Conservation (phyloP, 2,888 invertebrate species). For the Cryptosula pallasiana region DNA sequence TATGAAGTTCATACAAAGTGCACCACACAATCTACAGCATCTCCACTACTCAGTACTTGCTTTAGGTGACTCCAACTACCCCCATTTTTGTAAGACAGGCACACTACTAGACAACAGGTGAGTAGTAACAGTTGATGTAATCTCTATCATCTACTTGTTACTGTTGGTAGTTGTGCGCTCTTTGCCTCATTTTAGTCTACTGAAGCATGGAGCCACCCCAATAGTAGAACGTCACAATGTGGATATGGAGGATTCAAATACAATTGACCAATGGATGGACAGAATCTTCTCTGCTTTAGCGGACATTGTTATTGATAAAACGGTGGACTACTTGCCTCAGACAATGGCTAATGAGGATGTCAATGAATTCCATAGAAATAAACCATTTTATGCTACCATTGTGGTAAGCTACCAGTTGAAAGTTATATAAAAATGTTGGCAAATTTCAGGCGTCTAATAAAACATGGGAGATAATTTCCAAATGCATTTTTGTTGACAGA, state of each 20-base stretch:
- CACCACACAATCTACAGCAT: slow-evolving; percentile 27
- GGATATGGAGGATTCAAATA: slow-evolving; percentile 37
- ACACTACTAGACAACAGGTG: slow-evolving; percentile 33
- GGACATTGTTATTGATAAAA: slow-evolving; percentile 18
- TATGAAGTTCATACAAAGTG: slow-evolving; percentile 29
- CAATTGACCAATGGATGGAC: slow-evolving; percentile 34
- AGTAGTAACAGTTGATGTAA: neutral
- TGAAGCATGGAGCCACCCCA: slow-evolving; percentile 29
- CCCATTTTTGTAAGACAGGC: slow-evolving; percentile 38
- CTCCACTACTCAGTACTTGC: slow-evolving; percentile 35
- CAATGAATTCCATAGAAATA: slow-evolving; percentile 30
- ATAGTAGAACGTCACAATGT: slow-evolving; percentile 32
- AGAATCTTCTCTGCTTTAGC: slow-evolving; percentile 28
- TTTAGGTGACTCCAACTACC: slow-evolving; percentile 39
- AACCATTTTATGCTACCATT: slow-evolving; percentile 34
- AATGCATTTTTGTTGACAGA: slow-evolving; percentile 28
- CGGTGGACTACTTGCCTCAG: slow-evolving; percentile 33
- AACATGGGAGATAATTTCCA: no score
- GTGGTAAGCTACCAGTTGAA: no score
- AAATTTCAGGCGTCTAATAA: no score
- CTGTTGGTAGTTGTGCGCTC: no score
- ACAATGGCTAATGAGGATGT: slow-evolving; percentile 28
- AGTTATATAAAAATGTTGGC: no score
- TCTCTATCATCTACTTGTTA: neutral
- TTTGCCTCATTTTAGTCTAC: slow-evolving; percentile 29